These are phyloP conservation scores for Hucho hucho DNA, from an alignment of 2,113 vertebrate genomes.

Conservation along the genomic window DNA sequence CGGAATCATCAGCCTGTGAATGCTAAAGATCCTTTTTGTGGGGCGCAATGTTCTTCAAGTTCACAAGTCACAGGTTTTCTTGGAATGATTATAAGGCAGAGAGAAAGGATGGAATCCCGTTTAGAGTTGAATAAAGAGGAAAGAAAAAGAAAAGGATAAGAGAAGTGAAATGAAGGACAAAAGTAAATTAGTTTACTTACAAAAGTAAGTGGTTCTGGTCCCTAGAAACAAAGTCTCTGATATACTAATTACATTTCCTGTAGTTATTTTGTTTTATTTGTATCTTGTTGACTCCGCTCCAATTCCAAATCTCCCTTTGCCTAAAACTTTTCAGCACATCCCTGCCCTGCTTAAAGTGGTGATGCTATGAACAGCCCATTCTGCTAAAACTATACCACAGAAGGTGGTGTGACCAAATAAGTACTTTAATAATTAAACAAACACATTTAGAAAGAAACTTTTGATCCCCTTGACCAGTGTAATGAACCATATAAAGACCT, in stretches of 20 bases:
- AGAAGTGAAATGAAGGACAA: constrained; percentile 1
- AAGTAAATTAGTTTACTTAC: no score
- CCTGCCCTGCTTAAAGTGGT: neutral
- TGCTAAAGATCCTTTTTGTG: constrained; percentile 58
- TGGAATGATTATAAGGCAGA: constrained; percentile 52
- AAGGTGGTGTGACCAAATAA: neutral
- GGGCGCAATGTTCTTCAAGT: constrained; percentile 44
- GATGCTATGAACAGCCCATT: neutral
- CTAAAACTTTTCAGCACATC: neutral
- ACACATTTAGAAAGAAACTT: neutral
- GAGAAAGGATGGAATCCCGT: constrained; percentile 60
- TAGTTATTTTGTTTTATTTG: neutral
- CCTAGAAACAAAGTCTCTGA: neutral
- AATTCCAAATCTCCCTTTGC: neutral
- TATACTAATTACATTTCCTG: neutral
- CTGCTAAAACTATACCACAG: neutral
- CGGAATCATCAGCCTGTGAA: constrained; percentile 70
- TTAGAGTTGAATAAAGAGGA: constrained; percentile 49
- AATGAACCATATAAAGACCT: neutral
- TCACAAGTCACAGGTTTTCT: constrained; percentile 59
- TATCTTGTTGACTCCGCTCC: neutral
- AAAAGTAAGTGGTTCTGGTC: no score
- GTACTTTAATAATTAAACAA: neutral
- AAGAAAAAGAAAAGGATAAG: neutral
- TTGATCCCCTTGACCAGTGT: neutral